Conservation (phyloP, 2,113 vertebrate species). For the Dissostichus mawsoni region DNA sequence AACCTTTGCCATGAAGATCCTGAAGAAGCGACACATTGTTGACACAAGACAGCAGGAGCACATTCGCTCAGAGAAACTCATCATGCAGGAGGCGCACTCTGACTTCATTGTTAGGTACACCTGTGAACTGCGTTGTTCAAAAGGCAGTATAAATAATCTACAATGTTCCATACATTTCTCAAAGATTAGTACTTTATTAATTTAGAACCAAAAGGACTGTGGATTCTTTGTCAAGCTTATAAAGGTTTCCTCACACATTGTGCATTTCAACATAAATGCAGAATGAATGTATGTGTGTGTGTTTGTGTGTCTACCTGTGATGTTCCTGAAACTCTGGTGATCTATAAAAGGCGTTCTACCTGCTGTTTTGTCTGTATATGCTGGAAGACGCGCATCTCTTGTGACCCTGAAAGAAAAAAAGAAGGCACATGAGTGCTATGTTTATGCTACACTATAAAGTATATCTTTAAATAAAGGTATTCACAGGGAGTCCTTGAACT, state of each 20-base stretch:
- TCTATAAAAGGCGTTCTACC: neutral
- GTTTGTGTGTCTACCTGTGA: neutral
- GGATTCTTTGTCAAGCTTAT: neutral
- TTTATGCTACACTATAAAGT: neutral
- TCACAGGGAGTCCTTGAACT: too few species aligned
- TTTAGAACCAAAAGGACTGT: neutral
- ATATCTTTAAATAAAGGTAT: neutral
- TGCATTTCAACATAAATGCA: neutral
- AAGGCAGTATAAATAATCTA: neutral
- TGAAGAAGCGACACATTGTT: conserved; percentile 98
- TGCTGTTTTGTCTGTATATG: neutral
- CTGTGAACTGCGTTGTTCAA: neutral
- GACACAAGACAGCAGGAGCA: conserved; percentile 98
- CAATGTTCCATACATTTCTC: neutral
- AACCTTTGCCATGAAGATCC: conserved; percentile 98
- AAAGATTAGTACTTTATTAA: conserved; percentile 9
- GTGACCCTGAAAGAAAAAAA: conserved; percentile 9
- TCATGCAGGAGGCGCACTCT: conserved; percentile 98
- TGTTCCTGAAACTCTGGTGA: neutral
- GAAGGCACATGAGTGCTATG: neutral
- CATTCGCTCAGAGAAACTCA: conserved; percentile 98
- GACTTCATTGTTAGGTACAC: conserved; percentile 97
- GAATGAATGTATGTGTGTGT: neutral
- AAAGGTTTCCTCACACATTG: neutral
- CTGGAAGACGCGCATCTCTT: neutral